phyloP scores from a whole-genome alignment of 2,888 invertebrate species.

The Drosophila melanosoma region DNA sequence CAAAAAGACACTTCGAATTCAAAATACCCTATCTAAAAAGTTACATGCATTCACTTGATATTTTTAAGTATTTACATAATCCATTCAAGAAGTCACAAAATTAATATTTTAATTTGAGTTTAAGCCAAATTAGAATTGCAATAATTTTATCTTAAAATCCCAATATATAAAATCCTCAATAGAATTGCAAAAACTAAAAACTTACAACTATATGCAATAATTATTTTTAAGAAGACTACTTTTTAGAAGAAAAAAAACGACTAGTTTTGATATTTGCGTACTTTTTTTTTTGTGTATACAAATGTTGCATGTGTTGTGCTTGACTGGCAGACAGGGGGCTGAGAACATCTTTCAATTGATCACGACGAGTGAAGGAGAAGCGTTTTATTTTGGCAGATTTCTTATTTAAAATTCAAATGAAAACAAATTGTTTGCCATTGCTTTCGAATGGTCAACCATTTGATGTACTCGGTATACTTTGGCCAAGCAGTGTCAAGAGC shows the following conservation, averaged over 20 bases:
- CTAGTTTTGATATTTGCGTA: neutral
- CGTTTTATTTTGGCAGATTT: neutral
- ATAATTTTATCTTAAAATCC: neutral
- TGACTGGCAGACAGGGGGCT: neutral
- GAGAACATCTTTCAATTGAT: neutral
- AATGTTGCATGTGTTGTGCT: neutral
- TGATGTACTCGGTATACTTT: slow-evolving; percentile 11
- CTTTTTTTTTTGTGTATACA: neutral
- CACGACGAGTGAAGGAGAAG: neutral
- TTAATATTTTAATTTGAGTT: neutral
- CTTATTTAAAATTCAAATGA: neutral
- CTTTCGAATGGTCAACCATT: neutral
- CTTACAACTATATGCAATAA: neutral
- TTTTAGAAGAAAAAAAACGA: neutral
- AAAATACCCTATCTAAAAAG: slow-evolving; percentile 13
- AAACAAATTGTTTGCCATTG: neutral
- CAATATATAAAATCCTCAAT: neutral
- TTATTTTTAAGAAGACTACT: neutral
- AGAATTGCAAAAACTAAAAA: neutral
- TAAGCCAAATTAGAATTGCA: neutral
- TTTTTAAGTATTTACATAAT: neutral
- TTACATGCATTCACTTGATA: neutral
- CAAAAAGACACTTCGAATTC: neutral
- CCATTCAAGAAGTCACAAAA: neutral
- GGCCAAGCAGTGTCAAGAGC: slow-evolving; percentile 14